phyloP scores from a whole-genome alignment of 2,113 vertebrate species.

The Ictalurus punctatus region DNA sequence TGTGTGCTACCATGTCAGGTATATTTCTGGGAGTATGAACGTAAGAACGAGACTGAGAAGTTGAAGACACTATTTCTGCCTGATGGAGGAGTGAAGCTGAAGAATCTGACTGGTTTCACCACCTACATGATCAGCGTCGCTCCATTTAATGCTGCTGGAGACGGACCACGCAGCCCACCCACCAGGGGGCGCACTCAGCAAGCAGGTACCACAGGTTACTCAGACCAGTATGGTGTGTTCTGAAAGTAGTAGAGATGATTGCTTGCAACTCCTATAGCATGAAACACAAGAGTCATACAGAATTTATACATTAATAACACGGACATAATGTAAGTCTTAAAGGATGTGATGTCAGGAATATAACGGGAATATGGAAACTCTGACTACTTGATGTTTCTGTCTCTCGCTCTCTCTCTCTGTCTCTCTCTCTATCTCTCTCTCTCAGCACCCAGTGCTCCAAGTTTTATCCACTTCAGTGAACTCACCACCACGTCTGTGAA shows the following conservation, averaged over 20 bases:
- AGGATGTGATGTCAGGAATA: background rate
- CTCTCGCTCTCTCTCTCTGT: background rate
- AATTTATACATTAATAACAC: background rate
- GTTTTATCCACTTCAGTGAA: constrained; percentile 91
- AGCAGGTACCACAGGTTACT: constrained; percentile 76
- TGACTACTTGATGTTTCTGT: background rate
- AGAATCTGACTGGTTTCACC: constrained; percentile 94
- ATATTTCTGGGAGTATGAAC: constrained; percentile 90
- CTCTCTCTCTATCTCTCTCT: constrained; percentile 20
- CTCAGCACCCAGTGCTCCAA: constrained; percentile 89
- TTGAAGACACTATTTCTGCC: constrained; percentile 92
- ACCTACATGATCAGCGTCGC: constrained; percentile 90
- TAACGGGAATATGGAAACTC: background rate
- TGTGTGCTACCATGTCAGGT: constrained; percentile 71
- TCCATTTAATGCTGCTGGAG: constrained; percentile 91
- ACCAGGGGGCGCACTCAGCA: constrained; percentile 86
- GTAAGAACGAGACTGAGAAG: constrained; percentile 79
- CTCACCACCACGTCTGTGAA: constrained; percentile 97
- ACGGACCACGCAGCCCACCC: constrained; percentile 84
- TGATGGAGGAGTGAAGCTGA: constrained; percentile 85
- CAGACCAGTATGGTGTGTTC: background rate
- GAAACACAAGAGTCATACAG: background rate
- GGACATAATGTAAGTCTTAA: background rate
- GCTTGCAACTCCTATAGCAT: background rate
- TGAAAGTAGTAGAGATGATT: background rate